A percentile compares a stretch with the other conserved stretches of the same genome.
phyloP scores from a whole-genome alignment of 2,113 vertebrate genomes.

The Mormyrus lacerda region DNA sequence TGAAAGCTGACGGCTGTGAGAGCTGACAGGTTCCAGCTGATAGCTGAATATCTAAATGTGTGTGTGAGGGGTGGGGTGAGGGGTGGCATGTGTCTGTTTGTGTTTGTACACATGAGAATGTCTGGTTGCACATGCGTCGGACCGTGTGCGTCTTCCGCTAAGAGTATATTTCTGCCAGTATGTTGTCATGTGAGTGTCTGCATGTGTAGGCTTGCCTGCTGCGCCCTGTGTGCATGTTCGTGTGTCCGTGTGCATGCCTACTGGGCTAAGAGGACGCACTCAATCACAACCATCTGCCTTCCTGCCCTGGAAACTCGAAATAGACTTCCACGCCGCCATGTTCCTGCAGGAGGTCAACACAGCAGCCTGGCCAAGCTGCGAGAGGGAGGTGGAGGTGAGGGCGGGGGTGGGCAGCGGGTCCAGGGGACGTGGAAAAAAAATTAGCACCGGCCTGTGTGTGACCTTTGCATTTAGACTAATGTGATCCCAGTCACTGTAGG shows the following conservation, averaged over 20 bases:
- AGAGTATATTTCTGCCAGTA: background rate
- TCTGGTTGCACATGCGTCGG: background rate
- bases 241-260: slow-evolving; percentile 37
- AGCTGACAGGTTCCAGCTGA: slow-evolving; percentile 29
- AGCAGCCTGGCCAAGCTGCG: slow-evolving; percentile 9
- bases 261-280: slow-evolving; percentile 40
- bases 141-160: background rate
- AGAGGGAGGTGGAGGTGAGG: background rate
- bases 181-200: background rate
- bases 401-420: slow-evolving; percentile 27
- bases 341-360: slow-evolving; percentile 38
- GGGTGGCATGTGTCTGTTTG: background rate
- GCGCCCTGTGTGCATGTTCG: background rate
- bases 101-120: background rate
- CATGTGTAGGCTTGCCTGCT: background rate
- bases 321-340: slow-evolving; percentile 43
- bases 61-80: slow-evolving; percentile 19
- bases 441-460: background rate
- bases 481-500: background rate
- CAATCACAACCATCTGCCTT: slow-evolving; percentile 56
- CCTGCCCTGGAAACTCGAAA: slow-evolving; percentile 52
- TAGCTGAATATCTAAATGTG: slow-evolving; percentile 42
- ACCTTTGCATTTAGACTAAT: background rate
- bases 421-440: slow-evolving; percentile 4
- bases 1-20: slow-evolving; percentile 29